Evolutionary conservation across 64 coral and sea anemone genomes (phyloP).

Genomic region (Actinia tenebrosa): DNA sequence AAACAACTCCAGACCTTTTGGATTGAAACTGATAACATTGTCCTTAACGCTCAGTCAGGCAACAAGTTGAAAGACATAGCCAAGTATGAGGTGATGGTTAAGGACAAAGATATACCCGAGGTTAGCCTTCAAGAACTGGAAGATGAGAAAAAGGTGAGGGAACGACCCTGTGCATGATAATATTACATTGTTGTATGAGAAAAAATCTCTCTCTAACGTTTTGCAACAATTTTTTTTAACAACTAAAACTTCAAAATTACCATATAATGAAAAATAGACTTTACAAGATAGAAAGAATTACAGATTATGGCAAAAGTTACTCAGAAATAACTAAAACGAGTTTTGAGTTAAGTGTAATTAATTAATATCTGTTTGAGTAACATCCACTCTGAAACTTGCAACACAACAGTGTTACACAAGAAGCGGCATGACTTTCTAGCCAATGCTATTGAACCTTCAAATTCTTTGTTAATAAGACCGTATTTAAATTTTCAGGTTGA

Average conservation of each 20-base stretch:
- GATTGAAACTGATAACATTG: constrained; percentile 70
- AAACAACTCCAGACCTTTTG: constrained; percentile 53
- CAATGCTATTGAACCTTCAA: too few species aligned
- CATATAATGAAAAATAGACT: too few species aligned
- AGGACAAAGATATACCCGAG: constrained; percentile 63
- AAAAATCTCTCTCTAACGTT: neutral
- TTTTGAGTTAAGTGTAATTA: too few species aligned
- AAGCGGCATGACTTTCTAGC: too few species aligned
- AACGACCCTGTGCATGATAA: neutral
- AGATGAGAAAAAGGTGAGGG: constrained; percentile 61
- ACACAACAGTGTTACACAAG: too few species aligned
- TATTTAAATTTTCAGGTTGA: constrained; percentile 47
- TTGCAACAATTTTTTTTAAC: neutral
- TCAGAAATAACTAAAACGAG: too few species aligned
- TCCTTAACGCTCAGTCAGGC: constrained; percentile 69
- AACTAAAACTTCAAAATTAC: too few species aligned
- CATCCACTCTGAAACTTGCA: neutral
- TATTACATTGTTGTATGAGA: neutral
- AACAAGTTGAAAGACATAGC: constrained; percentile 95
- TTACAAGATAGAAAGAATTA: too few species aligned
- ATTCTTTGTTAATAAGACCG: neutral
- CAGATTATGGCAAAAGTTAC: too few species aligned
- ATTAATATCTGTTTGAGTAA: neutral
- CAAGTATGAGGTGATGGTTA: constrained; percentile 68
- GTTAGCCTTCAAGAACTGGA: constrained; percentile 49